Evolutionary conservation across 2,113 vertebrate genomes (phyloP), one percentile per base, ranked within the genome.

Genomic region (Phalacrocorax carbo): DNA sequence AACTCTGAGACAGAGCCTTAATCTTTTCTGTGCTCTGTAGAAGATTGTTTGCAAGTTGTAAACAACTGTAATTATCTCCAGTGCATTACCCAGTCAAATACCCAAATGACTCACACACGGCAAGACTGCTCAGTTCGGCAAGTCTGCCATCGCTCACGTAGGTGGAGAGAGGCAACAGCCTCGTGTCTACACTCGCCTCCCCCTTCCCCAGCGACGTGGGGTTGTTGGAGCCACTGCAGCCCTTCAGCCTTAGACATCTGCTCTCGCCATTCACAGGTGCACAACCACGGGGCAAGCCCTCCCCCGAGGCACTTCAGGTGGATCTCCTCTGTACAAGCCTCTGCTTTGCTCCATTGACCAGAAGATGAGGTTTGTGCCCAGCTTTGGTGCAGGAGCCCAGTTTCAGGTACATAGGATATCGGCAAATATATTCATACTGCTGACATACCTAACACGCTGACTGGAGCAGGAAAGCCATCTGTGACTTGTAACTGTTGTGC

Each of bases 111-210:
- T 11, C 60, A 32, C 49, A 34, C n/a, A 3, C 1, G 3, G 34
- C 65, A 79, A 29, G n/a, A 16, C 5, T n/a, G 57, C 65, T 52
- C 19, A 5, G 66, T 34, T 88, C 1, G 22, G 38, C 18, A 7
- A 16, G 40, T 5, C 44, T 87, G 51, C 29, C 29, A 4, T 15
- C 1, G 0, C 46, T 20, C 51, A 11, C 0, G 0, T 4, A 32
- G 61, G 13, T 1, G 11, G 42, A 15, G 5, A 38, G 49, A 40
- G 40, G n/a, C 72, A 62, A 30, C n/a, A 7, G 18, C 2, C 42
- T 23, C 68, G 3, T 14, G 4, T 29, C 32, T 13, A 3, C 14
- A 2, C 29, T 55, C 3, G 4, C 21, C 26, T 65, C 6, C 23
- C 26, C 9, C 52, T 68, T 16, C 32, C 64, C 62, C 64, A 69